These are phyloP conservation scores for Lepidonotus clava DNA, from an alignment of 2,888 invertebrate genomes.

Conservation along the genomic window DNA sequence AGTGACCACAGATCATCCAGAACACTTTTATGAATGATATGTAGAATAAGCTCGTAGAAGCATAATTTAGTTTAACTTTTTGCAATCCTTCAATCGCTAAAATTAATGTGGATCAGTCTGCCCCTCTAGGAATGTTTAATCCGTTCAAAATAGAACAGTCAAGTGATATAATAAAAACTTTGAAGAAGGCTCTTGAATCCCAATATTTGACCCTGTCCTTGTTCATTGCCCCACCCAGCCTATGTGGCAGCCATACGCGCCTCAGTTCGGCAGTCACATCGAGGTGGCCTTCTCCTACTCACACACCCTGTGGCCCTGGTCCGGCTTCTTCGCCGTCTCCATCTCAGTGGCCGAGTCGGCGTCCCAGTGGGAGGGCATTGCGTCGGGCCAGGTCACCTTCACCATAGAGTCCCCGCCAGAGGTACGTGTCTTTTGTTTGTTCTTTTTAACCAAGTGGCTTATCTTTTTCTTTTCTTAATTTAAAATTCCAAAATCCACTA, in stretches of 20 bases:
- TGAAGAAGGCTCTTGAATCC: too few species aligned
- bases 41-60: neutral
- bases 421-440: constrained; percentile 63
- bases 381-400: constrained; percentile 85
- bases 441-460: neutral
- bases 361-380: constrained; percentile 87
- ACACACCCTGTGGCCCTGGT: constrained; percentile 96
- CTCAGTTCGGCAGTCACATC: constrained; percentile 89
- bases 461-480: too few species aligned
- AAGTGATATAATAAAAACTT: too few species aligned
- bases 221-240: constrained; percentile 80
- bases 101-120: too few species aligned
- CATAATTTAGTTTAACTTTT: neutral
- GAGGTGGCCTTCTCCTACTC: constrained; percentile 89
- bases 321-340: constrained; percentile 94
- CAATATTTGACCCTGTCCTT: neutral
- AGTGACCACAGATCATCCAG: neutral
- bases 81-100: neutral
- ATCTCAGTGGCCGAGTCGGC: constrained; percentile 86
- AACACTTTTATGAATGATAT: neutral
- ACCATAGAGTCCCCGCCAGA: constrained; percentile 90
- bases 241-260: constrained; percentile 93
- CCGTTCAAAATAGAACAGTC: too few species aligned
- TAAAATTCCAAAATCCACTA: too few species aligned
- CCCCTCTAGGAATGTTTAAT: too few species aligned